Conservation (phyloP, 2,113 vertebrate genomes). For the Cephalophus harveyi region DNA sequence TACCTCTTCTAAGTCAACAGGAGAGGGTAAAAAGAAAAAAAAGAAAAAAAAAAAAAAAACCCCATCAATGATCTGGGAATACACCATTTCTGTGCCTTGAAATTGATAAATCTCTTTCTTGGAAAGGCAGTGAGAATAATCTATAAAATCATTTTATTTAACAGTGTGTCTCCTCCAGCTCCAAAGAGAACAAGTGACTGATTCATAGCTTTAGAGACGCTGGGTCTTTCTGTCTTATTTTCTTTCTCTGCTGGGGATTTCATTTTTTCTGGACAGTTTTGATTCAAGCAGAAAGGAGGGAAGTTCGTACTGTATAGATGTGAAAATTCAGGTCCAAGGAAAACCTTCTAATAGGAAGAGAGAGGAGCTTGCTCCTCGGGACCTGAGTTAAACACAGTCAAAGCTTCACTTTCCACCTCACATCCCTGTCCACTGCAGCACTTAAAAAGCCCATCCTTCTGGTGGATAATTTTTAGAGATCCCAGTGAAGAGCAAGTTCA, state of each 20-base stretch:
- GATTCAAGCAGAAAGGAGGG: conserved; percentile 9
- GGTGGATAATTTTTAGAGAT: background rate
- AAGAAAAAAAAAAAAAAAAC: background rate
- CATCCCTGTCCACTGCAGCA: background rate
- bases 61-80: background rate
- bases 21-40: background rate
- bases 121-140: conserved; percentile 67
- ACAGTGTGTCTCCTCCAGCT: conserved; percentile 63
- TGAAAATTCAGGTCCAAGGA: background rate
- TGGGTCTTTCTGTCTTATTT: conserved; percentile 58
- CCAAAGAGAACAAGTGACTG: conserved; percentile 69
- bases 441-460: background rate
- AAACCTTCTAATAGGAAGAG: conserved; percentile 4
- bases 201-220: conserved; percentile 71
- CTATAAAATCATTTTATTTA: conserved; percentile 78
- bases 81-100: background rate
- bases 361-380: background rate
- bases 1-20: background rate
- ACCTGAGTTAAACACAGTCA: background rate
- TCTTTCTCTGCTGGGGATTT: conserved; percentile 61
- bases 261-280: conserved; percentile 65
- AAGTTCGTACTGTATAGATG: background rate
- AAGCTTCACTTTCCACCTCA: background rate
- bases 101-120: conserved; percentile 69
- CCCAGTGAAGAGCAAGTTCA: background rate